A percentile compares a stretch with the other conserved stretches of the same genome.
Conservation (phyloP, 2,888 invertebrate species). For the Rotaria socialis region DNA sequence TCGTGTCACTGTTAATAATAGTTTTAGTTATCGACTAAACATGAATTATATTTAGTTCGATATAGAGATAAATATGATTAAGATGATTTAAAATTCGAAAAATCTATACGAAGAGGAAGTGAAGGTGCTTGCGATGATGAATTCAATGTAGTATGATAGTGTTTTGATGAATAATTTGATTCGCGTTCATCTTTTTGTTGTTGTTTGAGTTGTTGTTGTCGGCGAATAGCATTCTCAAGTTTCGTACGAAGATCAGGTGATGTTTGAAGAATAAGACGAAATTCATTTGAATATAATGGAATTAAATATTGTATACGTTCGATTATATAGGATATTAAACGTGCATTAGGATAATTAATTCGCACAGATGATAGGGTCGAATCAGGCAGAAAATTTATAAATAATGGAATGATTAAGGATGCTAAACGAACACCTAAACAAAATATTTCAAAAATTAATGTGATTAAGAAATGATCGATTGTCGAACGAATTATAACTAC, state of each 20-base stretch:
- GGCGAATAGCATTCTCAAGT: background rate
- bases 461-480: too few species aligned
- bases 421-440: conserved; percentile 3
- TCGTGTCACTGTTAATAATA: background rate
- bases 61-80: background rate
- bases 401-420: conserved; percentile 13
- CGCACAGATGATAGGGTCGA: background rate
- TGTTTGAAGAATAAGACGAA: background rate
- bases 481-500: too few species aligned
- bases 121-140: conserved; percentile 2
- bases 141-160: background rate
- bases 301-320: background rate
- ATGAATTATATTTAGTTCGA: background rate
- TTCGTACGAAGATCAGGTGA: background rate
- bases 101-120: conserved; percentile 4
- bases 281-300: background rate
- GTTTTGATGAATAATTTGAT: background rate
- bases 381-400: background rate
- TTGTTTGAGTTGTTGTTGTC: conserved; percentile 4
- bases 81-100: conserved; percentile 16
- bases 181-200: conserved; percentile 3
- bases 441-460: background rate
- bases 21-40: background rate
- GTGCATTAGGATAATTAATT: background rate
- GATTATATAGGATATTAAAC: background rate